phyloP scores from a whole-genome alignment of 2,797 vertebrate genomes.

The Chaetodon trifasciatus region DNA sequence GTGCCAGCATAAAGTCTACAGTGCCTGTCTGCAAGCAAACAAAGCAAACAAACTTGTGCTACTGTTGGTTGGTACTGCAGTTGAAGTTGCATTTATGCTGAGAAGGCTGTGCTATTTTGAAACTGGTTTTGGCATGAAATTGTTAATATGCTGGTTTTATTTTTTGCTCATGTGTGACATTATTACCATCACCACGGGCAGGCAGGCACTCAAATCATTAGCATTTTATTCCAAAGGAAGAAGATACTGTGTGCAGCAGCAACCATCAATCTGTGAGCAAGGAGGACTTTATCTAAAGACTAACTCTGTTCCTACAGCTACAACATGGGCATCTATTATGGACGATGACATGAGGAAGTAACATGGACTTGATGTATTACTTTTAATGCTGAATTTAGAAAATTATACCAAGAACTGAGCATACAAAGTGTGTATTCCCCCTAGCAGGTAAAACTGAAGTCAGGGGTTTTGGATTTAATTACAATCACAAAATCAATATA shows the following conservation, averaged over 20 bases:
- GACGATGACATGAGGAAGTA: not conserved
- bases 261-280: too few relatives aligned
- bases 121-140: not conserved
- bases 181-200: too few relatives aligned
- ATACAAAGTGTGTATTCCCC: too few relatives aligned
- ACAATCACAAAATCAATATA: too few relatives aligned
- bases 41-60: not conserved
- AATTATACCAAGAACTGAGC: too few relatives aligned
- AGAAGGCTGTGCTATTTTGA: not conserved
- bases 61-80: not conserved
- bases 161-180: not conserved
- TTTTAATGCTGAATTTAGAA: too few relatives aligned
- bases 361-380: not conserved
- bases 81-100: not conserved
- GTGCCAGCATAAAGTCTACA: not conserved
- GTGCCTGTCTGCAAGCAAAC: not conserved
- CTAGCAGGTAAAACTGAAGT: too few relatives aligned
- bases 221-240: not conserved
- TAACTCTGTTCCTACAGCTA: too few relatives aligned
- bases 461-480: too few relatives aligned
- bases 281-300: too few relatives aligned
- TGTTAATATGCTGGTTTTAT: not conserved
- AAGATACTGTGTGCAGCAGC: too few relatives aligned
- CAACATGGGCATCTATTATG: not conserved
- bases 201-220: not conserved